phyloP scores from a whole-genome alignment of 2,888 invertebrate species.

The Drosophila trichaetosa region DNA sequence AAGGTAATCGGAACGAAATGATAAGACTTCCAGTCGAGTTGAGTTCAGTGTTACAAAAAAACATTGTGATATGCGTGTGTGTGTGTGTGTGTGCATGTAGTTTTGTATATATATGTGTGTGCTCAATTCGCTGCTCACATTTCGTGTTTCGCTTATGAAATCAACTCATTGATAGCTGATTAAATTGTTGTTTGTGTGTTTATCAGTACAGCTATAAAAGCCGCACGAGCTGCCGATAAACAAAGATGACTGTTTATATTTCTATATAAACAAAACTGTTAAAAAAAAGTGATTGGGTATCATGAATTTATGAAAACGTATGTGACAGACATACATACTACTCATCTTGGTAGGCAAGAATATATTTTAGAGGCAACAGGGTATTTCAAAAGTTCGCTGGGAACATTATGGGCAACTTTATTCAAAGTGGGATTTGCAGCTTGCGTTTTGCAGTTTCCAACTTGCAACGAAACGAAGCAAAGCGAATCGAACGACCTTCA shows the following conservation, averaged over 20 bases:
- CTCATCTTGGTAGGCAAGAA: background rate
- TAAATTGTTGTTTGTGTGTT: constrained; percentile 37
- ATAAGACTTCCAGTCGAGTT: constrained; percentile 31
- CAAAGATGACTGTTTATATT: constrained; percentile 1
- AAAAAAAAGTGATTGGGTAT: background rate
- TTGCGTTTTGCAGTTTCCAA: background rate
- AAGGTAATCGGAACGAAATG: constrained; percentile 31
- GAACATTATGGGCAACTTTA: constrained; percentile 3
- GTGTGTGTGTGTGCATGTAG: background rate
- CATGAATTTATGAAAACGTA: background rate
- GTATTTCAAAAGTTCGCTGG: background rate
- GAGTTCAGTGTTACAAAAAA: constrained; percentile 5
- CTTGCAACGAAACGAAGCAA: constrained; percentile 20
- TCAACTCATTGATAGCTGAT: constrained; percentile 50
- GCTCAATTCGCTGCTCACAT: constrained; percentile 13
- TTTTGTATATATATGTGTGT: background rate
- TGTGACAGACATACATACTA: background rate
- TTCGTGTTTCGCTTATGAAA: constrained; percentile 42
- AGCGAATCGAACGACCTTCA: constrained; percentile 83
- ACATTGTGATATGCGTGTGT: background rate
- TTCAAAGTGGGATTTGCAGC: constrained; percentile 12
- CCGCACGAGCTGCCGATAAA: constrained; percentile 47
- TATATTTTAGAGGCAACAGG: background rate
- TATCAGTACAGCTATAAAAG: constrained; percentile 46
- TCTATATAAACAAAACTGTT: background rate